These are phyloP conservation scores for Morpho achilles DNA, from an alignment of 2,888 invertebrate genomes.

Conservation along the genomic window DNA sequence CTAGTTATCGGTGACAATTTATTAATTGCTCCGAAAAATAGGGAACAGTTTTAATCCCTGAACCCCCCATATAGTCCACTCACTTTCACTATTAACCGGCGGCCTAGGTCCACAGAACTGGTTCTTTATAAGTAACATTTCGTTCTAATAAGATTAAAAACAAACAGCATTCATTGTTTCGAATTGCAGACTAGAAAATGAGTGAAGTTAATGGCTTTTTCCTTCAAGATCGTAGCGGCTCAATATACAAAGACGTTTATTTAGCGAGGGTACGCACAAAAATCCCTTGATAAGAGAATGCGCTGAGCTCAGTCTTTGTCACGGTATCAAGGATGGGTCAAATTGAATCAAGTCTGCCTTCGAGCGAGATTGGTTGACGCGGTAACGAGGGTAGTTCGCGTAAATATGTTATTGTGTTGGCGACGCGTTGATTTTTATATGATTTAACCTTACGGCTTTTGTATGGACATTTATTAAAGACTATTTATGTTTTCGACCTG, in stretches of 20 bases:
- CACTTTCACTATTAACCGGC: no score
- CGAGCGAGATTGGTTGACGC: constrained; percentile 7
- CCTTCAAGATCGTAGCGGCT: constrained; percentile 18
- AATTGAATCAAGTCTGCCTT: constrained; percentile 18
- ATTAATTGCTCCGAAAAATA: no score
- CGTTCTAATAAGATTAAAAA: background rate
- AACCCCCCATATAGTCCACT: no score
- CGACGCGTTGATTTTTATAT: constrained; percentile 1
- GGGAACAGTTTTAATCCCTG: no score
- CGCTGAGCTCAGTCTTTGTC: constrained; percentile 15
- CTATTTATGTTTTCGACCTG: no score
- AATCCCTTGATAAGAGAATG: constrained; percentile 14
- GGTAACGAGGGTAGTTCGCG: constrained; percentile 5
- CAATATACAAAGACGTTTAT: constrained; percentile 13
- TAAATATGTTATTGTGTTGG: constrained; percentile 6
- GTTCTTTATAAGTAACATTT: no score
- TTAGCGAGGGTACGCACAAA: constrained; percentile 9
- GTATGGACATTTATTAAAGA: no score
- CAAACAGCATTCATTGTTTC: constrained; percentile 6
- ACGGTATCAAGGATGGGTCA: constrained; percentile 15
- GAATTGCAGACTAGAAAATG: constrained; percentile 9
- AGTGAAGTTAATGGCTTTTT: constrained; percentile 21
- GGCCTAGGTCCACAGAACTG: no score
- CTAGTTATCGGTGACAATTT: no score
- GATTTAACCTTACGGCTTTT: background rate